A percentile compares a stretch with the other conserved stretches of the same genome.
Conservation (phyloP, 2,113 vertebrate genomes). For the Arizona elegans region DNA sequence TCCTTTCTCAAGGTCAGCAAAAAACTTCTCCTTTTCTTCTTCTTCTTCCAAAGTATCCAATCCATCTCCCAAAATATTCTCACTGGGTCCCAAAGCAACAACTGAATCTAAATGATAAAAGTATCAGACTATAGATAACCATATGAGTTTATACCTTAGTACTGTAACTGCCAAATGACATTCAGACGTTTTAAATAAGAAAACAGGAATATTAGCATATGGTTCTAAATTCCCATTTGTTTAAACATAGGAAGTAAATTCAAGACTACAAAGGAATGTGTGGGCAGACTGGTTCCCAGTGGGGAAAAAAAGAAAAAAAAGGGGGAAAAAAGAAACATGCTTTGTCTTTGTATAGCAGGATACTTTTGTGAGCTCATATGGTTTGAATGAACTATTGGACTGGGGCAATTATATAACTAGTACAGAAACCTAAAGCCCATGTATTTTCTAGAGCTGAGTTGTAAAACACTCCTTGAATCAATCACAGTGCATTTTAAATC, state of each 20-base stretch:
- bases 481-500: background rate
- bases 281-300: background rate
- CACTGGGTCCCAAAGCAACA: constrained; percentile 64
- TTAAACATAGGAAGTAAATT: background rate
- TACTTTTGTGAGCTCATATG: background rate
- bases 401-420: background rate
- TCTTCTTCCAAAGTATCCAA: constrained; percentile 87
- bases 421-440: background rate
- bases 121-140: constrained; percentile 14
- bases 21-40: constrained; percentile 87
- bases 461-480: background rate
- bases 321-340: background rate
- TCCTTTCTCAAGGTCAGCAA: constrained; percentile 79
- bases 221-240: background rate
- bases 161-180: background rate
- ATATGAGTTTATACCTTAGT: background rate
- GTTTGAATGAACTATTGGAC: background rate
- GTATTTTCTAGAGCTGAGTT: background rate
- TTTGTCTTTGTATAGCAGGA: background rate
- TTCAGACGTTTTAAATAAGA: background rate
- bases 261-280: background rate
- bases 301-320: background rate
- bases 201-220: background rate
- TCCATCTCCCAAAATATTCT: constrained; percentile 58
- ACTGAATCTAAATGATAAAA: constrained; percentile 65